phyloP scores from a whole-genome alignment of 92 coral and sea anemone species.

The Umimayanthus kanabou region DNA sequence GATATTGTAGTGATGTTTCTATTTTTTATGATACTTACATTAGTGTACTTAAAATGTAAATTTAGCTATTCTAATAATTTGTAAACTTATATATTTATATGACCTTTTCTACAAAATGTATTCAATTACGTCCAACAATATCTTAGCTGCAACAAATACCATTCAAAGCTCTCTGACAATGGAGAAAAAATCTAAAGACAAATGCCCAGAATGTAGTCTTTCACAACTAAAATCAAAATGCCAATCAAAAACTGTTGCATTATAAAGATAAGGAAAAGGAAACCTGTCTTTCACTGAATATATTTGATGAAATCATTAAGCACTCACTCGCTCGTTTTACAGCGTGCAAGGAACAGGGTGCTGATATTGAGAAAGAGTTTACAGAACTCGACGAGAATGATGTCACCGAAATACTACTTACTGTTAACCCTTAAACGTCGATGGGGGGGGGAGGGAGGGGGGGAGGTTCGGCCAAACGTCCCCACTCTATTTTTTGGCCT shows the following conservation, averaged over 20 bases:
- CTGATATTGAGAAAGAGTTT: neutral
- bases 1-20: no score
- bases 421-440: no score
- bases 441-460: no score
- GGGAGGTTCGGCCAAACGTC: no score
- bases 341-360: constrained; percentile 10
- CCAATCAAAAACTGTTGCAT: constrained; percentile 31
- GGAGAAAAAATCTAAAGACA: neutral
- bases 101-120: no score
- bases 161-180: constrained; percentile 19
- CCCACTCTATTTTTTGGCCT: no score
- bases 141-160: constrained; percentile 52
- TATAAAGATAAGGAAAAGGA: constrained; percentile 29
- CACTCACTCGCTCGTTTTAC: no score
- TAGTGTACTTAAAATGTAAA: no score
- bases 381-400: constrained; percentile 35
- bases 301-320: constrained; percentile 41
- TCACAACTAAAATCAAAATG: constrained; percentile 45
- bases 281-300: constrained; percentile 46
- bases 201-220: constrained; percentile 47
- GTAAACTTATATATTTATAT: no score
- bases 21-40: no score
- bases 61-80: no score
- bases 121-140: constrained; percentile 47
- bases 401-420: constrained; percentile 48